These are phyloP conservation scores for Leuciscus idus DNA, from an alignment of 2,113 vertebrate species.

Conservation along the genomic window DNA sequence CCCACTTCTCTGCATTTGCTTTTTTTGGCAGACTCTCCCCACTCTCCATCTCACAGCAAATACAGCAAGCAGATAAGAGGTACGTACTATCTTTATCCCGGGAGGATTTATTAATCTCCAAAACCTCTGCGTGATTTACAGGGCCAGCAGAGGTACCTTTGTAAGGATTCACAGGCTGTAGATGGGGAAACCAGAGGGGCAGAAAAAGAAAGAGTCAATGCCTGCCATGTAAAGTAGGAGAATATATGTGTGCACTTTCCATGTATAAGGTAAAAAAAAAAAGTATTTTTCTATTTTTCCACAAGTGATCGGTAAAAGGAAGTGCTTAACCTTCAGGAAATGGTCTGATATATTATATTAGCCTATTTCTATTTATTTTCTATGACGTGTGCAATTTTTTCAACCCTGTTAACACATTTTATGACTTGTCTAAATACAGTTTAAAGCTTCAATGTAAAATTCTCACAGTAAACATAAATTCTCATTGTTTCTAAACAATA, in stretches of 20 bases:
- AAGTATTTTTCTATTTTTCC: not conserved
- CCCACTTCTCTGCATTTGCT: constrained; percentile 39
- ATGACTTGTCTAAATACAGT: not conserved
- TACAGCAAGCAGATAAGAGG: constrained; percentile 49
- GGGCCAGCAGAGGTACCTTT: constrained; percentile 68
- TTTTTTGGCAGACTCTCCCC: constrained; percentile 34
- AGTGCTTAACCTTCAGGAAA: constrained; percentile 3
- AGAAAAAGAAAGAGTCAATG: not conserved
- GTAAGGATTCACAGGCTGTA: constrained; percentile 70
- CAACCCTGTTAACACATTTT: not conserved
- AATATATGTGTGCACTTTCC: constrained; percentile 30
- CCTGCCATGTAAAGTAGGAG: constrained; percentile 24
- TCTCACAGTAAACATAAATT: too few relatives aligned
- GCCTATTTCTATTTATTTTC: not conserved
- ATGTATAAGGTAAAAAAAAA: not conserved
- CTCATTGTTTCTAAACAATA: too few relatives aligned
- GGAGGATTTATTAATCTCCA: constrained; percentile 68
- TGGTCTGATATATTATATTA: constrained; percentile 3
- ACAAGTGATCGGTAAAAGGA: constrained; percentile 5
- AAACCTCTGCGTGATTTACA: constrained; percentile 67
- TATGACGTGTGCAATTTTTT: not conserved
- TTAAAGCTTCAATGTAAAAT: not conserved
- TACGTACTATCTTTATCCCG: constrained; percentile 79
- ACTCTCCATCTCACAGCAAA: constrained; percentile 40
- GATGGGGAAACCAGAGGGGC: constrained; percentile 3